Evolutionary conservation across 1,140 invertebrate genomes (phyloP).

Genomic region (Drosophila ananassae): DNA sequence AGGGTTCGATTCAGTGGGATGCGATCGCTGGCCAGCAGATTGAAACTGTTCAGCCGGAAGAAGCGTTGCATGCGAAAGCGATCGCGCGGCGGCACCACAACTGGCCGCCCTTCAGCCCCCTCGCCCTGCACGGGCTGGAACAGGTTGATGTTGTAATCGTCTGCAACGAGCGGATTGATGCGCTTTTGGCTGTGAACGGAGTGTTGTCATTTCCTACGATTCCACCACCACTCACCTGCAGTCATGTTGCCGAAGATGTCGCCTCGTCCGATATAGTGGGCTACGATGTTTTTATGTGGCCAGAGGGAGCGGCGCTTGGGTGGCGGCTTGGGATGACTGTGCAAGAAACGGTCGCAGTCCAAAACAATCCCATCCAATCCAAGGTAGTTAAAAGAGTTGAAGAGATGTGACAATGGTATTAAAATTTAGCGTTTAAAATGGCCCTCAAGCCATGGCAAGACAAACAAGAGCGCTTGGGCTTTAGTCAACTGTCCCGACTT

Average conservation of each 20-base stretch:
- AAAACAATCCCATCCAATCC: constrained; percentile 47
- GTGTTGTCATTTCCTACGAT: not conserved
- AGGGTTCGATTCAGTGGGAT: constrained; percentile 95
- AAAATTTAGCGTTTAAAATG: constrained; percentile 66
- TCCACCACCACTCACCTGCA: constrained; percentile 67
- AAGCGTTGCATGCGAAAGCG: constrained; percentile 91
- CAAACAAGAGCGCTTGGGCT: constrained; percentile 27
- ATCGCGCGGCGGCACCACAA: constrained; percentile 91
- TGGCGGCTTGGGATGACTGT: constrained; percentile 80
- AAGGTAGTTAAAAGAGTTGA: constrained; percentile 30
- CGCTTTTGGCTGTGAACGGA: constrained; percentile 17
- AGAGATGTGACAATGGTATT: constrained; percentile 68
- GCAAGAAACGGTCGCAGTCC: constrained; percentile 45
- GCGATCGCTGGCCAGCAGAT: constrained; percentile 95
- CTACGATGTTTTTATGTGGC: constrained; percentile 79
- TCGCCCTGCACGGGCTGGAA: constrained; percentile 90
- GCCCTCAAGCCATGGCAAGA: constrained; percentile 29
- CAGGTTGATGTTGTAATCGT: constrained; percentile 92
- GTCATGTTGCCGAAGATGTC: constrained; percentile 83
- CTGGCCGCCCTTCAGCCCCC: constrained; percentile 92
- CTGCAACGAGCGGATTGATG: constrained; percentile 85
- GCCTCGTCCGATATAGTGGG: constrained; percentile 83
- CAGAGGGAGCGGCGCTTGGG: constrained; percentile 76
- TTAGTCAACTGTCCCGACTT: not conserved
- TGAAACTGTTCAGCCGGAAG: constrained; percentile 95